Base-by-base conservation (phyloP, 1,140 invertebrate genomes). In the Idris sp. region DNA sequence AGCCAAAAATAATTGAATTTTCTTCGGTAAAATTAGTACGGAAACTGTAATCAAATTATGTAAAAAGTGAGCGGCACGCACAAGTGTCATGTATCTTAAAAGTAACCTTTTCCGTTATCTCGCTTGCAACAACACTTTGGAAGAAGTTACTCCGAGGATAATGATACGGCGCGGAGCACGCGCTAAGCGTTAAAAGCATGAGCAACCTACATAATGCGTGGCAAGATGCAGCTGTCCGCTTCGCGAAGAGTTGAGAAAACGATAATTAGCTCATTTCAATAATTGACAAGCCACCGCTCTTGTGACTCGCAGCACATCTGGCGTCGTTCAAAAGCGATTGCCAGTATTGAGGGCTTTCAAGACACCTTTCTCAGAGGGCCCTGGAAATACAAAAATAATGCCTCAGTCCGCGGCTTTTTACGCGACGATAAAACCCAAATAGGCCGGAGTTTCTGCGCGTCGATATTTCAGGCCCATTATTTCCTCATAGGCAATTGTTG, bases 231-330 rank as follows among this genome's bases (percentile, higher is more conserved):
- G 65, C 65, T 75, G 64, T 69, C 65, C 53, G 65, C 18, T 35
- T 61, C 59, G 48, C 61, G 41, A 46, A 13, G 54, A 75, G 22
- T 46, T 25, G 54, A 74, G 75, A 78, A 83, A 85, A 84, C 80
- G 79, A 87, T 86, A 86, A 87, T 87, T 86, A 84, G 84, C 85
- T 86, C 81, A 85, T 86, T 87, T 86, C 80, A 85, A 86, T 87
- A 87, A 87, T 86, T 85, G 84, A 87, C 83, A 85, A 81, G 76
- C 79, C 61, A 31, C 33, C 28, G 54, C 67, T 48, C 58, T 44
- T 64, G 62, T 71, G 64, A 81, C 59, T 76, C 79, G 79, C 79
- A 80, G 79, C 80, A 74, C 82, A 85, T 86, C 84, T 86, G 83
- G 81, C 79, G 80, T 79, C 67, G 19, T 48, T 58, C 53, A 16